Evolutionary conservation across 2,888 invertebrate species (phyloP), one percentile per base, ranked within the genome.

Genomic region (Drosophila kokeensis): DNA sequence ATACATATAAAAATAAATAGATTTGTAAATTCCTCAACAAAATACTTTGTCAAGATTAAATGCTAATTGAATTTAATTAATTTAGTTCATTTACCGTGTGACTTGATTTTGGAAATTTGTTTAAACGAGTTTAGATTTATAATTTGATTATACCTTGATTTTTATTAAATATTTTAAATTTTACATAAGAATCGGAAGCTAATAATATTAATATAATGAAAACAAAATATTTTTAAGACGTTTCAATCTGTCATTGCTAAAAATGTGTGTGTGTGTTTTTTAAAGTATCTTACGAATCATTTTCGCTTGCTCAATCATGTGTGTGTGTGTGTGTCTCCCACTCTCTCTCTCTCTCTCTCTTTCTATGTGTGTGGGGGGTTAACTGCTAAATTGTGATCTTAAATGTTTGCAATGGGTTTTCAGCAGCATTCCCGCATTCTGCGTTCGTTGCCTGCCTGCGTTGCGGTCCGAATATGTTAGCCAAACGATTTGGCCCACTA

Each of bases 381-480:
- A 55, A 40, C 48, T 34, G 57, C 48, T 49, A 60, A 58, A 49
- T 49, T 57, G 21, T 34, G 30, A 38, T 71, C 49, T 45, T 69
- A 27, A 69, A 69, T 58, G 48, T 30, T 42, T 42, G 42, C 30
- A 18, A 42, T 30, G 30, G 59, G 24, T 40, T 58, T 59, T 69
- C 34, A 71, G 59, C 36, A 58, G 50, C 59, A 69, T 50, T 52
- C 71, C 57, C 32, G 7, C 57, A 27, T 50, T 45, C 45, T 49
- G n/a, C 57, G 57, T 29, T 36, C 34, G 34, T 36, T 54, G 54
- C 27, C 30, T 48, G 53, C 42, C 32, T 40, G 49, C 40, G 57
- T 15, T 50, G 40, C 29, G 71, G 49, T 58, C 58, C 71, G 29
- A 40, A 69, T 29, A 50, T 58, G 70, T 57, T 58, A 42, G 58